Percentiles rank a stretch among this genome's conserved stretches.
These are phyloP conservation scores for Leuctra nigra DNA, from an alignment of 2,888 invertebrate species.

Conservation along the genomic window DNA sequence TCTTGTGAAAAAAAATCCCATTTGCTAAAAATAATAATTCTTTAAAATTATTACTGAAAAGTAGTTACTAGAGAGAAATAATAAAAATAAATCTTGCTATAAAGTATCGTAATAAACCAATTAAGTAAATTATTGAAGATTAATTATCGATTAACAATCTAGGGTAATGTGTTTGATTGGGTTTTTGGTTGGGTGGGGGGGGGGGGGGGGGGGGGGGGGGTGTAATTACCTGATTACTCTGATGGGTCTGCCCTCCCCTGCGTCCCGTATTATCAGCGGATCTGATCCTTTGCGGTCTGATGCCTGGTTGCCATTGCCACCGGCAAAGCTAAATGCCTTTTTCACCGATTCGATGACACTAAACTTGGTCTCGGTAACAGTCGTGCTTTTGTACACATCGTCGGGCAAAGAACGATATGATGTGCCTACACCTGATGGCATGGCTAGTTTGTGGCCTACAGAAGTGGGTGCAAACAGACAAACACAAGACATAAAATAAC, in stretches of 20 bases:
- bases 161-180: no score
- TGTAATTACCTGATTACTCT: slow-evolving; percentile 10
- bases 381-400: slow-evolving; percentile 58
- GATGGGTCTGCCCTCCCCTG: neutral
- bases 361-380: slow-evolving; percentile 47
- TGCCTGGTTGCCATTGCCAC: slow-evolving; percentile 27
- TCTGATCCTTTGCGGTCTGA: slow-evolving; percentile 37
- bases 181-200: no score
- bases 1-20: no score
- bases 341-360: slow-evolving; percentile 53
- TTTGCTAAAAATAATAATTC: no score
- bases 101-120: no score
- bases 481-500: slow-evolving; percentile 19
- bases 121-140: no score
- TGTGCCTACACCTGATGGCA: slow-evolving; percentile 58
- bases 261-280: slow-evolving; percentile 30
- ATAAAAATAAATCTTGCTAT: no score
- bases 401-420: slow-evolving; percentile 56
- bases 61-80: no score
- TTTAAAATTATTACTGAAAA: no score
- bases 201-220: neutral
- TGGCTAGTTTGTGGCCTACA: slow-evolving; percentile 33
- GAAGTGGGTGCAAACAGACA: slow-evolving; percentile 15
- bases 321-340: slow-evolving; percentile 51
- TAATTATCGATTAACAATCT: no score